phyloP scores from a whole-genome alignment of 1,140 invertebrate genomes.

The Aphelinus atriplicis region DNA sequence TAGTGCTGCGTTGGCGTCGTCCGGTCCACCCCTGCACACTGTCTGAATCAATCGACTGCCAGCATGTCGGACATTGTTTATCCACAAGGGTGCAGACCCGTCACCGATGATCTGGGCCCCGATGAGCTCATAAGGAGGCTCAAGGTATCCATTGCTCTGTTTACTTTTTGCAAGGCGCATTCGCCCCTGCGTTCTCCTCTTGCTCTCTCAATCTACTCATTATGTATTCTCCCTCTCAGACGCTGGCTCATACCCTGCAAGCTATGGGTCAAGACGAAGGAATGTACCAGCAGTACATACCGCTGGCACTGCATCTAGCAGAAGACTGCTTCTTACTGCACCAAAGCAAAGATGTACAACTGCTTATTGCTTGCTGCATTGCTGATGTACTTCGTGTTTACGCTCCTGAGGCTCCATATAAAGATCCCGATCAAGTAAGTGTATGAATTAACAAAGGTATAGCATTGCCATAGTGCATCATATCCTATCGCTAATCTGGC shows the following conservation, averaged over 20 bases:
- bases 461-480: neutral
- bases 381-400: slow-evolving; percentile 97
- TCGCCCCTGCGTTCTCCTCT: no score
- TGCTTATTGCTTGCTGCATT: slow-evolving; percentile 95
- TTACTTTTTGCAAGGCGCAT: slow-evolving; percentile 14
- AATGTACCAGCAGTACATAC: slow-evolving; percentile 92
- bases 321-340: slow-evolving; percentile 93
- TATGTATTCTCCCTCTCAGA: slow-evolving; percentile 63
- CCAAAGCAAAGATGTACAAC: slow-evolving; percentile 90
- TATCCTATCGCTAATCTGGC: no score
- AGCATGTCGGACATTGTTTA: slow-evolving; percentile 85
- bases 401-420: slow-evolving; percentile 97
- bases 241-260: slow-evolving; percentile 91
- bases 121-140: slow-evolving; percentile 94
- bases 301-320: slow-evolving; percentile 91
- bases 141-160: slow-evolving; percentile 72
- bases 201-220: no score
- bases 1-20: slow-evolving; percentile 48
- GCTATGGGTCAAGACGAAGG: slow-evolving; percentile 95
- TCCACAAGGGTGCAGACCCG: slow-evolving; percentile 85
- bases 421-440: slow-evolving; percentile 88
- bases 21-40: no score
- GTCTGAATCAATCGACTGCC: slow-evolving; percentile 41
- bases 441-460: no score
- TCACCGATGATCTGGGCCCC: slow-evolving; percentile 91